Percentiles rank a stretch among this genome's conserved stretches.
These are phyloP conservation scores for Euthynnus affinis DNA, from an alignment of 2,797 vertebrate genomes.

Conservation along the genomic window DNA sequence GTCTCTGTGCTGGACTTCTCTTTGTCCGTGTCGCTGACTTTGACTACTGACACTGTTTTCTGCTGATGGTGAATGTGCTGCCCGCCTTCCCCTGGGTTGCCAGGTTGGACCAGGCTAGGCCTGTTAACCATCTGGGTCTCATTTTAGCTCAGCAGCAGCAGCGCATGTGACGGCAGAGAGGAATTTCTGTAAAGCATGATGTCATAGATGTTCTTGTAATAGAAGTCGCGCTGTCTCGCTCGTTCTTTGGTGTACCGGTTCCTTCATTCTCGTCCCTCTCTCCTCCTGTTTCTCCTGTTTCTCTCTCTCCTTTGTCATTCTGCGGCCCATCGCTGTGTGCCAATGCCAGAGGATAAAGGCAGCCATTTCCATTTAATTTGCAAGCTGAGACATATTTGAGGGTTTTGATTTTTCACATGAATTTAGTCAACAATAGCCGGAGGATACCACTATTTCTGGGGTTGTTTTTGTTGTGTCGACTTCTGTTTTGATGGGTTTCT, in stretches of 20 bases:
- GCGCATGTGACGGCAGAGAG: constrained; percentile 67
- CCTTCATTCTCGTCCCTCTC: background rate
- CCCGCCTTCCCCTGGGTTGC: constrained; percentile 59
- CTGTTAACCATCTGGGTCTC: constrained; percentile 81
- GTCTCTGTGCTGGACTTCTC: constrained; percentile 18
- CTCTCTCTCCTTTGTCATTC: background rate
- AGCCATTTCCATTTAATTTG: constrained; percentile 38
- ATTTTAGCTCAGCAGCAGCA: constrained; percentile 66
- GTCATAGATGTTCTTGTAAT: constrained; percentile 73
- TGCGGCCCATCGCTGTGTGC: constrained; percentile 31
- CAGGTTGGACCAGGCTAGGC: constrained; percentile 63
- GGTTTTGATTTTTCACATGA: constrained; percentile 43
- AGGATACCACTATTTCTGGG: constrained; percentile 33
- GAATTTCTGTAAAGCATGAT: constrained; percentile 74
- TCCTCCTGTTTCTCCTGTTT: background rate
- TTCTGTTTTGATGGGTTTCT: constrained; percentile 61
- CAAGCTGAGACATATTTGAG: constrained; percentile 47
- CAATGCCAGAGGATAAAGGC: constrained; percentile 38
- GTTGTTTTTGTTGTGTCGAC: constrained; percentile 46
- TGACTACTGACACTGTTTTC: constrained; percentile 38
- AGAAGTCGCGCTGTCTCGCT: constrained; percentile 31
- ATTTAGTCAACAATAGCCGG: constrained; percentile 36
- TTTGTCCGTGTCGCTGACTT: constrained; percentile 36
- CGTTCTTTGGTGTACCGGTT: constrained; percentile 26
- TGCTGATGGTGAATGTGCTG: constrained; percentile 40